Percentiles rank a stretch among this genome's conserved stretches.
These are phyloP conservation scores for Gobionotothen gibberifrons DNA, from an alignment of 2,797 vertebrate genomes.

Conservation along the genomic window DNA sequence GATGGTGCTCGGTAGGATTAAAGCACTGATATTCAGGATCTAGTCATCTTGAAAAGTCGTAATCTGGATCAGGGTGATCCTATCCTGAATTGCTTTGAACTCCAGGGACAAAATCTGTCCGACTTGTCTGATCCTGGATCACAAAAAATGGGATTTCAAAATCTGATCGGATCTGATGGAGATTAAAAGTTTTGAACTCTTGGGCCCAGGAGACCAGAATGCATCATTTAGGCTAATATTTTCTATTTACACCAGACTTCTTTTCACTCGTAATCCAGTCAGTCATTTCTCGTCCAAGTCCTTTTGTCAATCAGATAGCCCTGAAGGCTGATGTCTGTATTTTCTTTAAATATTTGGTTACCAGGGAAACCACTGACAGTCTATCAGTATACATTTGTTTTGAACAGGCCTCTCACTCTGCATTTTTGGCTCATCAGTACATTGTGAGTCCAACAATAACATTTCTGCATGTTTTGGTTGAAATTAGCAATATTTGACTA, in stretches of 20 bases:
- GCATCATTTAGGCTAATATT: neutral
- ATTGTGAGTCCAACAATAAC: constrained; percentile 11
- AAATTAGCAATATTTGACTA: neutral
- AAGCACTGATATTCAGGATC: too few relatives aligned
- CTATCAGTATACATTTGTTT: constrained; percentile 3
- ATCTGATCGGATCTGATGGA: too few relatives aligned
- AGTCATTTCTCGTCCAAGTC: neutral
- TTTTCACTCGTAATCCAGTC: constrained; percentile 3
- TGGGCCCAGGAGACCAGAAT: neutral
- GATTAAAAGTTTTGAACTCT: too few relatives aligned
- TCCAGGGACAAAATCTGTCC: too few relatives aligned
- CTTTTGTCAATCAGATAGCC: neutral
- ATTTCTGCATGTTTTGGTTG: constrained; percentile 12
- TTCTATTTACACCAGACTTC: neutral
- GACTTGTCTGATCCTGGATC: too few relatives aligned
- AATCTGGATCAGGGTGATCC: too few relatives aligned
- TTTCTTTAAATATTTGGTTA: constrained; percentile 59
- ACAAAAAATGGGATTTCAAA: too few relatives aligned
- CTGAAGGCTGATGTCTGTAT: neutral
- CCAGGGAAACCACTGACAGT: constrained; percentile 28
- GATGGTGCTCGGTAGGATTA: too few relatives aligned
- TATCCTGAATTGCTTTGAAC: too few relatives aligned
- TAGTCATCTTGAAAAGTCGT: too few relatives aligned
- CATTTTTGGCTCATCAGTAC: constrained; percentile 9
- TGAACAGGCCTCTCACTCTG: neutral